Percentiles rank a stretch among this genome's conserved stretches.
Evolutionary conservation across 1,140 invertebrate genomes (phyloP).

Genomic region (Pteromalus puparum): DNA sequence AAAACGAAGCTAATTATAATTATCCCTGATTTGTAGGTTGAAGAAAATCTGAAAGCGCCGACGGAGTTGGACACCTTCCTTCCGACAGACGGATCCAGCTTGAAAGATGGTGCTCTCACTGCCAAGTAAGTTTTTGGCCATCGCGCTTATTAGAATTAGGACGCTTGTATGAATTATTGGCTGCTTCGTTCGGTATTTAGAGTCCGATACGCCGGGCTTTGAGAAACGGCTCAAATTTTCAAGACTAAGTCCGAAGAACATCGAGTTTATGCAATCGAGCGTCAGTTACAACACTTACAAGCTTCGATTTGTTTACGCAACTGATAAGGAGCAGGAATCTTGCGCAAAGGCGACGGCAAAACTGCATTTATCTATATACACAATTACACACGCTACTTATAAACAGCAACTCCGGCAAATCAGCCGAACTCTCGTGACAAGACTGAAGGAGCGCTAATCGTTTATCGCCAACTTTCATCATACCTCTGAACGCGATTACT

Average conservation of each 20-base stretch:
- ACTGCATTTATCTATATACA: too few species aligned
- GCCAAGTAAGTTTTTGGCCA: slow-evolving; percentile 64
- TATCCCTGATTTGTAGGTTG: slow-evolving; percentile 19
- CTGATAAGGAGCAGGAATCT: too few species aligned
- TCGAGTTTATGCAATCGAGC: too few species aligned
- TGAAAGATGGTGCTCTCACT: slow-evolving; percentile 69
- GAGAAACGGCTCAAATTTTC: too few species aligned
- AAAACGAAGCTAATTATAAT: neutral
- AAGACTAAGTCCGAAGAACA: too few species aligned
- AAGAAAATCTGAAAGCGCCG: slow-evolving; percentile 63
- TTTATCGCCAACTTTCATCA: neutral
- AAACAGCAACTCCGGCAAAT: neutral
- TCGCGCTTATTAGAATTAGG: neutral
- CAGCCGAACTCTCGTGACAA: too few species aligned
- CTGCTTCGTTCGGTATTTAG: too few species aligned
- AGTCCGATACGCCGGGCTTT: too few species aligned
- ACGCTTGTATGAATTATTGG: neutral
- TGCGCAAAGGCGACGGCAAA: too few species aligned
- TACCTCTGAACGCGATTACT: neutral
- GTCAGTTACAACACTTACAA: too few species aligned
- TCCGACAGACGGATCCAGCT: slow-evolving; percentile 76
- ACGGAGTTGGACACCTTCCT: slow-evolving; percentile 82
- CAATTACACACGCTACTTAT: too few species aligned
- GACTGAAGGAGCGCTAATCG: neutral
- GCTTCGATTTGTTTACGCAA: too few species aligned